Evolutionary conservation across 1,140 invertebrate species (phyloP), one percentile per base, ranked within the genome.

Genomic region (Drosophila nigromelanica): DNA sequence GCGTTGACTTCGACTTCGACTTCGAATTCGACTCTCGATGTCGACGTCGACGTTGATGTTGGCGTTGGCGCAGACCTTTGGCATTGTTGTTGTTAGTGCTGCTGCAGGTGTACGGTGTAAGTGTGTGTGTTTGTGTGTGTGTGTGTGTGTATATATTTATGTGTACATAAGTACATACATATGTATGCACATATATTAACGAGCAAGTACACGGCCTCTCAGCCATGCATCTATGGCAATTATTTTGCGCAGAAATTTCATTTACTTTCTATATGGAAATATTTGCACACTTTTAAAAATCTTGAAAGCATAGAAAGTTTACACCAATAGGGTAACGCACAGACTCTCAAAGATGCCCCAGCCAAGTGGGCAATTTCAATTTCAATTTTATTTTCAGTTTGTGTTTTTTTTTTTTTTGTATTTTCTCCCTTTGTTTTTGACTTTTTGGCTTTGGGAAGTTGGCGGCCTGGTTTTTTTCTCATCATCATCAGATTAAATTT

Each of bases 201-300:
- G n/a, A 73, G 45, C 76, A 61, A 75, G 68, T 72, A 59, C 68
- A 47, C 33, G 40, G 58, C 68, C 59, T 62, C 68, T 62, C 68
- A 73, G 62, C 56, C 76, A 43, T 60, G 40, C 61, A 66, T 64
- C 56, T 62, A 56, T 66, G 61, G 61, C 58, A 66, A 76, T 76
- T 72, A 76, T 73, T 54, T 67, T 60, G 62, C 62, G 43, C 48
- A 55, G 37, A 76, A 73, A 76, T 76, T 73, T 72, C 73, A 76
- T 73, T 76, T 76, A 76, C 73, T 76, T 76, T 76, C 73, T 76
- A 68, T 76, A 76, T 76, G 73, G 70, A 73, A 73, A 76, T 76
- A 68, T 68, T 73, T 76, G 62, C 73, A 76, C 61, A 73, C 63
- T 73, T 73, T 73, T 58, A 48, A 67, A 73, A 66, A 73, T 76